Evolutionary conservation across 2,888 invertebrate species (phyloP).

Genomic region (Monochamus alternatus): DNA sequence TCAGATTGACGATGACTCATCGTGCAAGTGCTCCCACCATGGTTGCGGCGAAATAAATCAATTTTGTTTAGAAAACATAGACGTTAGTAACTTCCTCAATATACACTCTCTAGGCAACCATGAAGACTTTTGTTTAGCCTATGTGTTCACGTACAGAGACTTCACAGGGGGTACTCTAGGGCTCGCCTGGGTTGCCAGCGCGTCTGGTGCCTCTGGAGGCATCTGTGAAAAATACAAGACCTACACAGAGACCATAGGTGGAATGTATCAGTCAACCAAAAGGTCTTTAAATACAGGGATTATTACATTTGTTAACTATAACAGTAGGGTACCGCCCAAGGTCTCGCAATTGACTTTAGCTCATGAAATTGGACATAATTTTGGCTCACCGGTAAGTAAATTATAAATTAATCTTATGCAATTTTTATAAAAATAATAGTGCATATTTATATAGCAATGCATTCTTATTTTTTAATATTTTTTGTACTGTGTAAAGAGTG

Average conservation of each 20-base stretch:
- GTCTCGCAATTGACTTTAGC: slow-evolving; percentile 98
- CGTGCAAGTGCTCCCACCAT: slow-evolving; percentile 78
- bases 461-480: no score
- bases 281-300: slow-evolving; percentile 98
- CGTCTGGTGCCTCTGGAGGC: slow-evolving; percentile 97
- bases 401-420: no score
- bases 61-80: slow-evolving; percentile 97
- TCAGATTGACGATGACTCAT: slow-evolving; percentile 92
- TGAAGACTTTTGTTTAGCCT: slow-evolving; percentile 99
- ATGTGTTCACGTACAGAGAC: slow-evolving; percentile 98
- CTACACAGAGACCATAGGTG: slow-evolving; percentile 95
- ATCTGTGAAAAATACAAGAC: slow-evolving; percentile 99
- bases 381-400: slow-evolving; percentile 92
- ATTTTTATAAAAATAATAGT: no score
- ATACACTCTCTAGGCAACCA: slow-evolving; percentile 97
- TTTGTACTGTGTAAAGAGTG: no score
- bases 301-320: slow-evolving; percentile 99
- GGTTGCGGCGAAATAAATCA: slow-evolving; percentile 83
- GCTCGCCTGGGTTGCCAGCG: slow-evolving; percentile 99
- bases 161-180: slow-evolving; percentile 99
- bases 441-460: no score
- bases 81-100: slow-evolving; percentile 99
- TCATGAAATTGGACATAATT: slow-evolving; percentile 99
- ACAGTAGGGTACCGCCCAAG: slow-evolving; percentile 95
- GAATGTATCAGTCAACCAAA: slow-evolving; percentile 94